Evolutionary conservation across 2,888 invertebrate species (phyloP).

Genomic region (Dyspetes luteomarginatus): DNA sequence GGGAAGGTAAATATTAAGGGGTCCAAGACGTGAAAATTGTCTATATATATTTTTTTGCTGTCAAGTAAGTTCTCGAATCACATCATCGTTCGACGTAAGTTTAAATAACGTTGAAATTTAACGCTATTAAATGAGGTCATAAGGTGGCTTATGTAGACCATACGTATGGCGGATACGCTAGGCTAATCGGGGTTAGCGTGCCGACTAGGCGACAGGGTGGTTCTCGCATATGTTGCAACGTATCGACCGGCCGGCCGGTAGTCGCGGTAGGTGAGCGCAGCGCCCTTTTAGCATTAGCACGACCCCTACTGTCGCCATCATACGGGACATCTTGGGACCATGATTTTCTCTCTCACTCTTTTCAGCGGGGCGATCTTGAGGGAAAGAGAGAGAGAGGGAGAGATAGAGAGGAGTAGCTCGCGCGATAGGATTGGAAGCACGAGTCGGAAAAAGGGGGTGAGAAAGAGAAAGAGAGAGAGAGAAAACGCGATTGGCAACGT

Average conservation of each 20-base stretch:
- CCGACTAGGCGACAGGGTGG: conserved; percentile 71
- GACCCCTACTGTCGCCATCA: conserved; percentile 54
- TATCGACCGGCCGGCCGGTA: conserved; percentile 73
- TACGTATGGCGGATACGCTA: conserved; percentile 56
- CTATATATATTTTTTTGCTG: conserved; percentile 5
- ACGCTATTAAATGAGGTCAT: conserved; percentile 65
- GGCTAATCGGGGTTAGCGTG: conserved; percentile 79
- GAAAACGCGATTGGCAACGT: conserved; percentile 65
- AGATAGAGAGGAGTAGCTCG: conserved; percentile 20
- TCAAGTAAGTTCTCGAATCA: conserved; percentile 40
- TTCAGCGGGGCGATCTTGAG: conserved; percentile 12
- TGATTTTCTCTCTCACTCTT: conserved; percentile 29
- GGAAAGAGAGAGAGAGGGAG: too few species aligned
- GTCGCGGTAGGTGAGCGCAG: conserved; percentile 60
- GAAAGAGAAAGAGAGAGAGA: conserved; percentile 18
- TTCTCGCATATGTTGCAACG: conserved; percentile 70
- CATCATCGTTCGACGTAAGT: conserved; percentile 50
- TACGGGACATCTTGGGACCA: conserved; percentile 49
- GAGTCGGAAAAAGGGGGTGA: not conserved
- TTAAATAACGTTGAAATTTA: conserved; percentile 59
- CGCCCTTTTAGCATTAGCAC: conserved; percentile 70
- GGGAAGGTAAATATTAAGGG: not conserved
- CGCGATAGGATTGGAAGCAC: conserved; percentile 14
- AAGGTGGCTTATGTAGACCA: conserved; percentile 51
- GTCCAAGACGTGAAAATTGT: not conserved